These are phyloP conservation scores for Coregonus ussuriensis DNA, from an alignment of 2,797 vertebrate species.

Conservation along the genomic window DNA sequence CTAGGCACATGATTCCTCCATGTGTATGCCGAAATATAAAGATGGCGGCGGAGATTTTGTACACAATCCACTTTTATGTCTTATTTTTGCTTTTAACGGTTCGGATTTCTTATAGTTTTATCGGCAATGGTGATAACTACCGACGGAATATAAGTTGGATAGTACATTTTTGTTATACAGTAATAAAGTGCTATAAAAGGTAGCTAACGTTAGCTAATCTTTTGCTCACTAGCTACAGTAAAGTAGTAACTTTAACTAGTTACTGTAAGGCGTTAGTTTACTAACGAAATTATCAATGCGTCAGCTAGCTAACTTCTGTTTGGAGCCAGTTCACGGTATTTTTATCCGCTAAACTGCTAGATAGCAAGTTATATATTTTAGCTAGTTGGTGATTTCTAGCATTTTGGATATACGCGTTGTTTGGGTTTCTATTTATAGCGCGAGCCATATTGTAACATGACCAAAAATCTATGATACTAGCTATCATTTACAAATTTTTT, in stretches of 20 bases:
- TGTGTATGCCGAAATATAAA: not conserved
- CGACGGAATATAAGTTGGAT: constrained; percentile 24
- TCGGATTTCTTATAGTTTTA: constrained; percentile 6
- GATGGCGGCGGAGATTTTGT: constrained; percentile 15
- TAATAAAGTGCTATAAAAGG: not conserved
- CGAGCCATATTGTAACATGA: too few species aligned
- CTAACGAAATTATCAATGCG: too few species aligned
- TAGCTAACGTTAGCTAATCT: not conserved
- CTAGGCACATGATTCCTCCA: constrained; percentile 17
- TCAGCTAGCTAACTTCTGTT: too few species aligned
- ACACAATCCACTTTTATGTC: not conserved
- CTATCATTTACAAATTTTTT: too few species aligned
- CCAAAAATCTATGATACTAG: too few species aligned
- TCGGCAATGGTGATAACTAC: constrained; percentile 18
- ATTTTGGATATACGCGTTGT: not conserved
- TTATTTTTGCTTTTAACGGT: constrained; percentile 15
- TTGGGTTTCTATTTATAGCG: not conserved
- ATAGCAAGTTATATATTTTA: not conserved
- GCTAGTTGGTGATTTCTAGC: not conserved
- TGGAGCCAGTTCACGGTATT: too few species aligned
- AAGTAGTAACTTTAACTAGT: not conserved
- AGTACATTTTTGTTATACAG: not conserved
- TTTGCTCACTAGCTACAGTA: not conserved
- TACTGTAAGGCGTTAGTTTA: not conserved
- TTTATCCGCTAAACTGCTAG: not conserved